phyloP scores from a whole-genome alignment of 2,797 vertebrate species.

The Cygnus olor region DNA sequence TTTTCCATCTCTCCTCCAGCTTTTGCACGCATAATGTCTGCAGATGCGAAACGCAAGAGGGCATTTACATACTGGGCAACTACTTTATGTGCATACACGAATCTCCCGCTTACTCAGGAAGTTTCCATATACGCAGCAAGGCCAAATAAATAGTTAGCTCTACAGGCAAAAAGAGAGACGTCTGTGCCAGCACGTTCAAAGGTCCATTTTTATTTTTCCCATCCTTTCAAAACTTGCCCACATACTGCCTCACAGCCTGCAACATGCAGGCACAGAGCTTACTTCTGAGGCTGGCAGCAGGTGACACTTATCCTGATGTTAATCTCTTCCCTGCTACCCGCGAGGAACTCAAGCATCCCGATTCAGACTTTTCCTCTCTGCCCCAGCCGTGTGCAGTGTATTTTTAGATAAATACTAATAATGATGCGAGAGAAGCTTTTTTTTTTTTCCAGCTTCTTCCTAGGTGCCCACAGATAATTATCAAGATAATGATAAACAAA shows the following conservation, averaged over 20 bases:
- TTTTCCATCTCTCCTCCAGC: background rate
- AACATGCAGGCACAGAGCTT: background rate
- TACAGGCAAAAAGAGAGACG: background rate
- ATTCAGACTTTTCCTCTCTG: background rate
- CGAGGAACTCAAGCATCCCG: background rate
- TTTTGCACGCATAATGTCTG: background rate
- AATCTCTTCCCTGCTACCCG: background rate
- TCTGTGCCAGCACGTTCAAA: background rate
- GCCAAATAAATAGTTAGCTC: background rate
- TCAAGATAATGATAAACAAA: slow-evolving; percentile 31
- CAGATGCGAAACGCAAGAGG: background rate
- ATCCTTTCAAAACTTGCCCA: background rate
- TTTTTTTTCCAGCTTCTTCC: background rate
- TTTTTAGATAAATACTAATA: background rate
- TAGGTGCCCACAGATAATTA: background rate
- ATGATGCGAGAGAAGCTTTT: background rate
- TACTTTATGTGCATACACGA: background rate
- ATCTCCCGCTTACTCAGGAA: background rate
- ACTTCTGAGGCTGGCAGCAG: background rate
- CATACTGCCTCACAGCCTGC: background rate
- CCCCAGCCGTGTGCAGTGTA: background rate
- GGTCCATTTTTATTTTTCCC: background rate
- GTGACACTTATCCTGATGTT: background rate
- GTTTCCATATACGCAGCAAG: background rate
- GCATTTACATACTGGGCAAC: background rate